Evolutionary conservation across 2,113 vertebrate genomes (phyloP).

Genomic region (Nanorana parkeri): DNA sequence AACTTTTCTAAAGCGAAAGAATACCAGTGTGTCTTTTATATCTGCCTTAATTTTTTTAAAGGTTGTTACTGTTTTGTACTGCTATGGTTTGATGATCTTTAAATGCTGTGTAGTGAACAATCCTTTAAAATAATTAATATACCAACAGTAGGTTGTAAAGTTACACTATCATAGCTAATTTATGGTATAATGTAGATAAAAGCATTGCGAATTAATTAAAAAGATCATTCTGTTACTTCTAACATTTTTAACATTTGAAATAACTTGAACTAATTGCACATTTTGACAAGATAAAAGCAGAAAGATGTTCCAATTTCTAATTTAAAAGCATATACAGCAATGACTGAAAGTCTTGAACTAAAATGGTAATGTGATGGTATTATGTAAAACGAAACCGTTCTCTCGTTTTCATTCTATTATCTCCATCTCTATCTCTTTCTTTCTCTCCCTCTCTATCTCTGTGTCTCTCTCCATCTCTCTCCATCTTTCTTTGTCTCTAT

Average conservation of each 20-base stretch:
- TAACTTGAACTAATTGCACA: constrained; percentile 45
- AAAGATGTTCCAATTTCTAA: constrained; percentile 22
- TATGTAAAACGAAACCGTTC: neutral
- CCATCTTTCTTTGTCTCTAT: too few relatives aligned
- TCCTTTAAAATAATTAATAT: neutral
- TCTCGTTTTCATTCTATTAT: too few relatives aligned
- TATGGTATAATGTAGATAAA: constrained; percentile 1
- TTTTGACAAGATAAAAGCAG: constrained; percentile 51
- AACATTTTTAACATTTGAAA: constrained; percentile 28
- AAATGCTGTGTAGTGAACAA: too few relatives aligned
- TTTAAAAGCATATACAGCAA: constrained; percentile 25
- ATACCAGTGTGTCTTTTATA: too few relatives aligned
- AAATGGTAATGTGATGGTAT: constrained; percentile 21
- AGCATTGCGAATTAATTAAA: constrained; percentile 32
- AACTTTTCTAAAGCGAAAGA: too few relatives aligned
- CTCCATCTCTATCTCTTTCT: too few relatives aligned
- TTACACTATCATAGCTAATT: neutral
- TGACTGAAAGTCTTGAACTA: constrained; percentile 13
- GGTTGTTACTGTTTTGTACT: too few relatives aligned
- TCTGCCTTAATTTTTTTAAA: too few relatives aligned
- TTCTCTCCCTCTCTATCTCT: too few relatives aligned
- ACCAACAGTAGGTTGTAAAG: neutral
- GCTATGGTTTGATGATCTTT: too few relatives aligned
- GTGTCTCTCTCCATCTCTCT: too few relatives aligned
- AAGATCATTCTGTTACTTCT: constrained; percentile 16